Conservation (phyloP, 2,113 vertebrate genomes). For the Emydocephalus ijimae region DNA sequence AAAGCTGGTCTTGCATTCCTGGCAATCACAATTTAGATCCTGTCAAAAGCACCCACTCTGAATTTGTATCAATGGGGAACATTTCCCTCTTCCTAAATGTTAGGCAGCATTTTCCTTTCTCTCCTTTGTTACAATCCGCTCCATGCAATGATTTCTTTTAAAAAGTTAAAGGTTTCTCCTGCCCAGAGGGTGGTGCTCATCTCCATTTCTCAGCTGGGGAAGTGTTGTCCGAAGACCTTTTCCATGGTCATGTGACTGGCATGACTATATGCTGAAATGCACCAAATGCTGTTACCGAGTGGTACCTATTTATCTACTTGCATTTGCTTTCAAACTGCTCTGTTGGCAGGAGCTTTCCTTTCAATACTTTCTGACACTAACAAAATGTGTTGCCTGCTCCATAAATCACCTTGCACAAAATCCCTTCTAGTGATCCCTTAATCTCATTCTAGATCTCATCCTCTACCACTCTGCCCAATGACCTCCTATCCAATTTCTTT, state of each 20-base stretch:
- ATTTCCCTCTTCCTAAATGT: not conserved
- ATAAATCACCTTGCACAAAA: not conserved
- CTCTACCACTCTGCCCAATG: not conserved
- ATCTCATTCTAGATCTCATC: not conserved
- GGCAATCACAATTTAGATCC: not conserved
- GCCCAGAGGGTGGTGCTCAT: not conserved
- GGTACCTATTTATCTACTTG: not conserved
- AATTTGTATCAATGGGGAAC: not conserved
- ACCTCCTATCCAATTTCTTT: not conserved
- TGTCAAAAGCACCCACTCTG: not conserved
- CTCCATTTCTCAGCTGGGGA: not conserved
- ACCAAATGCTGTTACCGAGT: accelerated
- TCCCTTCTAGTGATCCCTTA: not conserved
- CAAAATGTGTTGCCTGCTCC: not conserved
- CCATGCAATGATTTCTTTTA: not conserved
- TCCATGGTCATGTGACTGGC: not conserved
- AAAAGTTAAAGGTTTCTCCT: not conserved
- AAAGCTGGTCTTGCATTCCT: not conserved
- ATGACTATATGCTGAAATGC: not conserved
- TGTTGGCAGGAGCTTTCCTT: not conserved
- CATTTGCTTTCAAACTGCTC: not conserved
- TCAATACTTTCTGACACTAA: not conserved
- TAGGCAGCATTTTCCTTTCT: not conserved
- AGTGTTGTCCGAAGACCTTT: not conserved
- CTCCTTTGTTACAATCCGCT: not conserved